phyloP scores from a whole-genome alignment of 2,888 invertebrate genomes.

The Isoperla grammatica region DNA sequence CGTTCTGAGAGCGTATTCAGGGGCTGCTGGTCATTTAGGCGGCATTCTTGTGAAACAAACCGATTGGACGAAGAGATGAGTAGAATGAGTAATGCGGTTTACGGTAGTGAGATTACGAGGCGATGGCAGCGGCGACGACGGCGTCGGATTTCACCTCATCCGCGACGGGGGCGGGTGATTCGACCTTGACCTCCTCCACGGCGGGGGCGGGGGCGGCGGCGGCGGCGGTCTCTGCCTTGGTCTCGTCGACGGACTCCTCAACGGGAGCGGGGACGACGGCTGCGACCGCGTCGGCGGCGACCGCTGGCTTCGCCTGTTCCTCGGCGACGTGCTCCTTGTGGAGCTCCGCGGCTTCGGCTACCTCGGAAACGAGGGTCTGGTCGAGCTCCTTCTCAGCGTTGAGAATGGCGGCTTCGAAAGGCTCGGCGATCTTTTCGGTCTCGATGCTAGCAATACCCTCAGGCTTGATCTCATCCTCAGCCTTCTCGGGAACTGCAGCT shows the following conservation, averaged over 20 bases:
- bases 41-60: slow-evolving; percentile 1
- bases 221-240: not conserved
- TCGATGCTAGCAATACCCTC: not conserved
- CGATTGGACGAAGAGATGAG: slow-evolving; percentile 4
- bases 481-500: too few species aligned
- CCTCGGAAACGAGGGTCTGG: not conserved
- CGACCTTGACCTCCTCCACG: slow-evolving; percentile 1
- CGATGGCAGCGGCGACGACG: not conserved
- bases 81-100: not conserved
- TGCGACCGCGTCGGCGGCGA: not conserved
- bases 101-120: not conserved
- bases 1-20: slow-evolving; percentile 7
- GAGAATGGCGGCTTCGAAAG: not conserved
- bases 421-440: not conserved
- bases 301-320: not conserved
- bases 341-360: not conserved
- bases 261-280: not conserved
- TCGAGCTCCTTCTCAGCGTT: not conserved
- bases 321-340: not conserved
- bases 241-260: not conserved
- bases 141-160: not conserved
- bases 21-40: slow-evolving; percentile 2
- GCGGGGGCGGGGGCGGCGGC: not conserved
- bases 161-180: not conserved
- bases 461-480: not conserved